Evolutionary conservation across 2,113 vertebrate species (phyloP).

Genomic region (Chrysemys picta): DNA sequence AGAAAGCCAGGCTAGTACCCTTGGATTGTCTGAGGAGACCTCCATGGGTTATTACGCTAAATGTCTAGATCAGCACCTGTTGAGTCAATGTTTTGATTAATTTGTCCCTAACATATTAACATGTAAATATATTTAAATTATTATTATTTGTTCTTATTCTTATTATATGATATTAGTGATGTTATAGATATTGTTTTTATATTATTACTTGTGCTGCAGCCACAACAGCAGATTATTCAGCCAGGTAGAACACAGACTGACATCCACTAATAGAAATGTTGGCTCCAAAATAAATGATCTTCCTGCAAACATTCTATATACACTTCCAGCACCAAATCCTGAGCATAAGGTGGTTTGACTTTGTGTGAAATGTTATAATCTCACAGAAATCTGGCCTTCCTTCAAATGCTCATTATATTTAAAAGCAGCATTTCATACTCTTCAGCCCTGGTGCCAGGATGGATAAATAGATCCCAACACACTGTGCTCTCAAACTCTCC

Average conservation of each 20-base stretch:
- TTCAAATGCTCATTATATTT: neutral
- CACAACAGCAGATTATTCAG: neutral
- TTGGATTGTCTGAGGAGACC: neutral
- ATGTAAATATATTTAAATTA: neutral
- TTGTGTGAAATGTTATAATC: neutral
- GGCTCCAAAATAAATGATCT: neutral
- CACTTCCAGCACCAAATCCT: neutral
- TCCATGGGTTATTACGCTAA: neutral
- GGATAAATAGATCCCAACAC: neutral
- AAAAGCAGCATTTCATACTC: neutral
- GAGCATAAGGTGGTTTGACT: neutral
- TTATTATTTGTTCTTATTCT: neutral
- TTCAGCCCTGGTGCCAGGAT: neutral
- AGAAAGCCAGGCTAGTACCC: neutral
- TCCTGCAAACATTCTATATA: neutral
- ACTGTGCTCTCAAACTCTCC: neutral
- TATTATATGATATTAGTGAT: neutral
- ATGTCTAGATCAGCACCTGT: neutral
- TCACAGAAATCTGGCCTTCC: neutral
- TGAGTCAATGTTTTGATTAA: constrained; percentile 1
- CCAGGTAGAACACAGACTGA: neutral
- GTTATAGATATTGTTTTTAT: neutral
- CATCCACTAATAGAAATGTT: neutral
- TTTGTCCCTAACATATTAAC: constrained; percentile 21
- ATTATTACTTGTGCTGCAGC: fast-evolving